A percentile compares a stretch with the other conserved stretches of the same genome.
Evolutionary conservation across 2,797 vertebrate genomes (phyloP).

Genomic region (Molossus alvarezi): DNA sequence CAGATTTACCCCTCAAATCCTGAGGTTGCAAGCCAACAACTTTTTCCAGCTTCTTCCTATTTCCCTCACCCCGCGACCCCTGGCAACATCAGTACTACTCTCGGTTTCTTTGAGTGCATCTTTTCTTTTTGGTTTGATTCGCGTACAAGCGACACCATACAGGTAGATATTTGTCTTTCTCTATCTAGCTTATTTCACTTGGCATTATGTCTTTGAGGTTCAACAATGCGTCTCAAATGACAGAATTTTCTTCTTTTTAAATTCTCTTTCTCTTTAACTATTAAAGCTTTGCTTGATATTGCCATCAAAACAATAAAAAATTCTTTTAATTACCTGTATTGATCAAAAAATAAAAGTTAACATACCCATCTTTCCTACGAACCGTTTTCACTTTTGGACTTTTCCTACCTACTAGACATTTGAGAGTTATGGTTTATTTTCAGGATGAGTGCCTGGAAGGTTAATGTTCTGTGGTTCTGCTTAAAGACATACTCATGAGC

Average conservation of each 20-base stretch:
- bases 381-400: not conserved
- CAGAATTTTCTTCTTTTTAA: not conserved
- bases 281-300: not conserved
- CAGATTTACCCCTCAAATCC: not conserved
- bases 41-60: not conserved
- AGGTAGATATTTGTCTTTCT: not conserved
- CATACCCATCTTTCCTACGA: not conserved
- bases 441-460: not conserved
- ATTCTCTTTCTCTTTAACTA: not conserved
- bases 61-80: not conserved
- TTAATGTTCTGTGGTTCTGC: conserved; percentile 49
- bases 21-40: not conserved
- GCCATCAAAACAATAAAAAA: not conserved
- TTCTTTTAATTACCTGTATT: not conserved
- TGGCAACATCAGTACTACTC: not conserved
- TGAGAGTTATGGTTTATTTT: conserved; percentile 2
- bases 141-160: not conserved
- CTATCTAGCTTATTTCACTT: not conserved
- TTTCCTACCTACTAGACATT: not conserved
- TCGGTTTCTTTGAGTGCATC: not conserved
- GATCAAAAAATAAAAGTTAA: not conserved
- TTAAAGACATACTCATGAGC: not conserved
- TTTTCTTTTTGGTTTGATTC: not conserved
- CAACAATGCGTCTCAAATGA: not conserved
- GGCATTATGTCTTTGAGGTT: not conserved